phyloP scores from a whole-genome alignment of 2,113 vertebrate genomes.

The Casuarius casuarius region DNA sequence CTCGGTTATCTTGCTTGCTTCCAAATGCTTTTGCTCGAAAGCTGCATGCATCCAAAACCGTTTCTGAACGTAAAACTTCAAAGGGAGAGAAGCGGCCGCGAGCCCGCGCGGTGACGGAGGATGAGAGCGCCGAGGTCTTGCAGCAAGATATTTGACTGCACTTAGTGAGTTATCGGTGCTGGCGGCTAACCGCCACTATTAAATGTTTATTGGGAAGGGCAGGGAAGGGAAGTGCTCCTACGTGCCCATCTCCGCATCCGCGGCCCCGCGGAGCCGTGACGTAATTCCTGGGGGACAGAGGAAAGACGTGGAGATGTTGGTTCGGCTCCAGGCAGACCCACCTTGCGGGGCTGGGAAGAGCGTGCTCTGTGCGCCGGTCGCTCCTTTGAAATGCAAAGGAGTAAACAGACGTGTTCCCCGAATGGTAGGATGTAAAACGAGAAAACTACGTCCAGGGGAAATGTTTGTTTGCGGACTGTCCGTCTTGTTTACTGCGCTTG shows the following conservation, averaged over 20 bases:
- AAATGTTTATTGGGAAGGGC: background rate
- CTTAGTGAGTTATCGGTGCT: background rate
- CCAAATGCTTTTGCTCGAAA: background rate
- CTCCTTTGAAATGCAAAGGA: slow-evolving; percentile 14
- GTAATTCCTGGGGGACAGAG: background rate
- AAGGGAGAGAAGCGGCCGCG: fast-evolving
- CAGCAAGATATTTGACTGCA: background rate
- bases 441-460: background rate
- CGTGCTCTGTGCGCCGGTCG: background rate
- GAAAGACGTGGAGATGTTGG: background rate
- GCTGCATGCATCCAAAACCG: background rate
- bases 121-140: fast-evolving
- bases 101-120: fast-evolving
- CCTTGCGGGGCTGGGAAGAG: fast-evolving
- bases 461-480: background rate
- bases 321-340: background rate
- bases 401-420: background rate
- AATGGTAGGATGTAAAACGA: background rate
- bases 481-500: background rate
- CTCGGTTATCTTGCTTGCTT: background rate
- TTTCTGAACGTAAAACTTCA: background rate
- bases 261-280: fast-evolving
- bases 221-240: background rate
- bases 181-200: background rate
- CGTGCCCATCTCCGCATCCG: background rate